Base-by-base conservation (phyloP, 2,797 vertebrate genomes). In the Pangasius djambal region DNA sequence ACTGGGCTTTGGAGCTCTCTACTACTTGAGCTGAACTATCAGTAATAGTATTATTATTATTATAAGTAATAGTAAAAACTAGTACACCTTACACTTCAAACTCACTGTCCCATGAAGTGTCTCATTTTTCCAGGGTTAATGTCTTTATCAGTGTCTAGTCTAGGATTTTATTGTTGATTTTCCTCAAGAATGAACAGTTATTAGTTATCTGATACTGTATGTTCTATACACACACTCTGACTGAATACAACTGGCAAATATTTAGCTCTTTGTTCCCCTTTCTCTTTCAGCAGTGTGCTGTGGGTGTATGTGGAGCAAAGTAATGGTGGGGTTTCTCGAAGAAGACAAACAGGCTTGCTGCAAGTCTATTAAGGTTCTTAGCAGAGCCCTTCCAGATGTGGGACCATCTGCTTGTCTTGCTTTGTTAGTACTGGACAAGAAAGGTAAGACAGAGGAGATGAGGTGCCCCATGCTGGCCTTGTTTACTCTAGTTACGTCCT, bases 361-460 rank as follows among this genome's bases (percentile, higher is more conserved):
- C 89, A 90, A 91, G 91, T 92, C 89, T 92, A 94, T 92, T 90
- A 92, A 90, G 85, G 87, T 87, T 92, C 91, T 91, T 61, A 87
- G 88, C 65, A 89, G 89, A 95, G 91, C 86, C 90, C 67, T 93
- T 94, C 94, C 94, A 95, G 94, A 95, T 95, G 94, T 92, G 91
- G 79, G 90, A 86, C 93, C 95, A 95, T 95, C 93, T 95, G 94
- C 92, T 94, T 92, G 91, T 93, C 84, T 91, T 90, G 85, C 90
- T 89, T 87, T 90, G 87, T 93, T 90, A 89, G 88, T 57, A 18
- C 79, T 84, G 81, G 82, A 90, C 88, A 88, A 91, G 88, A 90
- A 90, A 77, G 86, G 89, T 78, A 82, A 89, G 89, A 86, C 61
- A 89, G 89, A 69, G 84, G 87, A 89, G 90, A 83, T 52, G 84